Percentiles rank a stretch among this genome's conserved stretches.
These are phyloP conservation scores for Sarcophaga caerulescens DNA, from an alignment of 2,888 invertebrate species.

Conservation along the genomic window DNA sequence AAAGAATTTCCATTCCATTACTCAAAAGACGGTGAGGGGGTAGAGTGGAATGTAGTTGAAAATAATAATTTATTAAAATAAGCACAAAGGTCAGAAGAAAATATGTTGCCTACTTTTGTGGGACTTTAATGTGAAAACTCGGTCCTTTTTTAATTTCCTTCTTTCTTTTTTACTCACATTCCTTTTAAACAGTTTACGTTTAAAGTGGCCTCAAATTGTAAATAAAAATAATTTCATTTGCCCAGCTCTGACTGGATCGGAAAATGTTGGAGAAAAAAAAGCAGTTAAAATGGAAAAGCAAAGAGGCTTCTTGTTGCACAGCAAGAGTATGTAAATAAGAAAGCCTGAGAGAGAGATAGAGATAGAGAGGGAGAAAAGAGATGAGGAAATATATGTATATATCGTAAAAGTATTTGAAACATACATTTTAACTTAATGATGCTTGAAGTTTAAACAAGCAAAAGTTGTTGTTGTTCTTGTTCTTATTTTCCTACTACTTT, in stretches of 20 bases:
- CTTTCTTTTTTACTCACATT: neutral
- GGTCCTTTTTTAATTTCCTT: slow-evolving; percentile 1
- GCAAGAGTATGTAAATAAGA: slow-evolving; percentile 5
- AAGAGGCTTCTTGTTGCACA: neutral
- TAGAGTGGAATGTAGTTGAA: neutral
- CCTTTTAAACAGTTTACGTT: slow-evolving; percentile 39
- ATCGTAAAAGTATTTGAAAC: slow-evolving; percentile 28
- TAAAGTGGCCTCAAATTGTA: slow-evolving; percentile 59
- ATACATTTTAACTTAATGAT: slow-evolving; percentile 58
- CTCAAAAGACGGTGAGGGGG: slow-evolving; percentile 4
- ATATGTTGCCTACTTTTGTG: slow-evolving; percentile 43
- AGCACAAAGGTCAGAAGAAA: neutral
- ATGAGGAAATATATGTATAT: neutral
- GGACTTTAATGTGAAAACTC: neutral
- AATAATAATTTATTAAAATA: slow-evolving; percentile 11
- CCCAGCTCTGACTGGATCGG: neutral
- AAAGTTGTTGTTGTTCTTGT: slow-evolving; percentile 44
- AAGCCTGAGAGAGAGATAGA: neutral
- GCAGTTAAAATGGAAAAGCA: neutral
- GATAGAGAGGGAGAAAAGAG: neutral
- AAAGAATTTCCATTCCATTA: slow-evolving; percentile 53
- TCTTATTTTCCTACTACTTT: neutral
- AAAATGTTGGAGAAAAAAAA: neutral
- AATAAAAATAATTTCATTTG: slow-evolving; percentile 64
- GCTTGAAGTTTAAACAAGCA: slow-evolving; percentile 64